Evolutionary conservation across 2,888 invertebrate genomes (phyloP).

Genomic region (Spatulosminthurus flaviceps): DNA sequence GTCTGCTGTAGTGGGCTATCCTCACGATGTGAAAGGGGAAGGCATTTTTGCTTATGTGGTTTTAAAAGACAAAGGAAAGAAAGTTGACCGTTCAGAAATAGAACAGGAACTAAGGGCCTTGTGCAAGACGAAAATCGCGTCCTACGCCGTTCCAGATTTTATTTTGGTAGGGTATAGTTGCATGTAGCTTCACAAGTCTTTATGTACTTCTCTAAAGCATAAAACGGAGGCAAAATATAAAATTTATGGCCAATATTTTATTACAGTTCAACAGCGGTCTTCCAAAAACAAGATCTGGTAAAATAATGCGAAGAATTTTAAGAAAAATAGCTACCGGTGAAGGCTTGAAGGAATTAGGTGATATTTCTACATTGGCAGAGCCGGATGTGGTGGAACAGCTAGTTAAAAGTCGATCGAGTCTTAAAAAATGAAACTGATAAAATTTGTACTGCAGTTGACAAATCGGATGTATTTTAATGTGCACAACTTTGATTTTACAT

Average conservation of each 20-base stretch:
- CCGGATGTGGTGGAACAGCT: conserved; percentile 67
- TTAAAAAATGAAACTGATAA: conserved; percentile 23
- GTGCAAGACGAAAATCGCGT: conserved; percentile 67
- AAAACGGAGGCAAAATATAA: background rate
- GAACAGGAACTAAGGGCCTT: conserved; percentile 64
- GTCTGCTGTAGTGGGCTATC: conserved; percentile 69
- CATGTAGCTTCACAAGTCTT: no score
- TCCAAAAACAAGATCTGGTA: conserved; percentile 67
- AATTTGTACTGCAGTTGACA: no score
- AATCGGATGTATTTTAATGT: no score
- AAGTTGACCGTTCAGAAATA: conserved; percentile 45
- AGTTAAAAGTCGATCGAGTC: conserved; percentile 50
- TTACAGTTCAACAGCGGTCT: conserved; percentile 62
- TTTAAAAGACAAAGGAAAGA: conserved; percentile 63
- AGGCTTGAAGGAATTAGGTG: conserved; percentile 68
- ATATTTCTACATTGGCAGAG: conserved; percentile 70
- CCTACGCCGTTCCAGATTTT: conserved; percentile 68
- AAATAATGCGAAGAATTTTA: conserved; percentile 69
- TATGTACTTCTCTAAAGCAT: no score
- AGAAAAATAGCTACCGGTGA: conserved; percentile 67
- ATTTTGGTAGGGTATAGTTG: conserved; percentile 65
- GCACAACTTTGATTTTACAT: no score
- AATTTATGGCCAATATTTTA: background rate
- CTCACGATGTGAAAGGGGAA: conserved; percentile 70
- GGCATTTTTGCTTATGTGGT: conserved; percentile 68